Conservation (phyloP, 2,888 invertebrate species). For the Rhyacophila evoluta region DNA sequence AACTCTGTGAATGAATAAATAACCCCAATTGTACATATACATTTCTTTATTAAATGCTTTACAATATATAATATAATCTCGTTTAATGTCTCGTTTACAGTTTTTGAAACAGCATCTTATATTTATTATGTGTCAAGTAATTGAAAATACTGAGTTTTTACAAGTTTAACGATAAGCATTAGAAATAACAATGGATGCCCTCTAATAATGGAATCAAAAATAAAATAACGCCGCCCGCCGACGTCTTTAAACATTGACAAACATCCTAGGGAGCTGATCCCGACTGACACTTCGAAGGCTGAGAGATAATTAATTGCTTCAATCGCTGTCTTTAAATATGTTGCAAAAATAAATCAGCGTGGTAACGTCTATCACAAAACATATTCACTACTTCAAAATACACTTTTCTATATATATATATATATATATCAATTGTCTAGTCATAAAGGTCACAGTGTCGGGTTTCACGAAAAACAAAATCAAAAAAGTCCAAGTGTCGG, state of each 20-base stretch:
- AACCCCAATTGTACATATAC: conserved; percentile 33
- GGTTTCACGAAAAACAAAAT: not conserved
- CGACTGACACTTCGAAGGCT: conserved; percentile 33
- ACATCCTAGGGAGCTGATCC: not conserved
- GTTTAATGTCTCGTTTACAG: conserved; percentile 32
- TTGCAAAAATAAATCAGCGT: conserved; percentile 44
- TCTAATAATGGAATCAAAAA: not conserved
- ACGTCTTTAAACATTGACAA: not conserved
- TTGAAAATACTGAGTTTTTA: conserved; percentile 48
- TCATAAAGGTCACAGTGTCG: conserved; percentile 2
- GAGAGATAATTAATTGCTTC: conserved; percentile 47
- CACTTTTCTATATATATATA: conserved; percentile 28
- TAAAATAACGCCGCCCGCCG: conserved; percentile 37
- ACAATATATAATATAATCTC: conserved; percentile 41
- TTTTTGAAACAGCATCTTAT: conserved; percentile 43
- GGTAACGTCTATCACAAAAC: conserved; percentile 43
- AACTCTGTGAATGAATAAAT: not conserved
- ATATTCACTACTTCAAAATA: conserved; percentile 40
- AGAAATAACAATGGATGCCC: conserved; percentile 30
- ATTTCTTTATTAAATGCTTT: conserved; percentile 48
- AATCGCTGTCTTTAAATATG: conserved; percentile 35
- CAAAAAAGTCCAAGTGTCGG: conserved; percentile 17
- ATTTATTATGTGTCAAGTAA: conserved; percentile 45
- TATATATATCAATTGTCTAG: not conserved
- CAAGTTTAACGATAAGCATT: conserved; percentile 39